Conservation (phyloP, 2,113 vertebrate species). For the Anas platyrhynchos region DNA sequence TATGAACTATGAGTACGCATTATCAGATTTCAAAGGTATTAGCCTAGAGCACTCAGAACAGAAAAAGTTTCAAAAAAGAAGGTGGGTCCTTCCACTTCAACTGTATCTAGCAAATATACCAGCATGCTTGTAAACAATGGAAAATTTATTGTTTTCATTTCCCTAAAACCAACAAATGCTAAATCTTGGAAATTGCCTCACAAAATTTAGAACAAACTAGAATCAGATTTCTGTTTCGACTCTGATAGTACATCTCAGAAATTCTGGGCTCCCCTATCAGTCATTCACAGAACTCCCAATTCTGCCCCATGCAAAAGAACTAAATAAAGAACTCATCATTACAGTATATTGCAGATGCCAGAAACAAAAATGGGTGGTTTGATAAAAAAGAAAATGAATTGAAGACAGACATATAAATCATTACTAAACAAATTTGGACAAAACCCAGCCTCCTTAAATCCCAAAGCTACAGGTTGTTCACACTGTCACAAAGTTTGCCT, state of each 20-base stretch:
- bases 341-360: background rate
- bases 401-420: background rate
- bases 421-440: background rate
- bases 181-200: background rate
- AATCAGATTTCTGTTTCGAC: background rate
- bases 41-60: background rate
- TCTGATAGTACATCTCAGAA: background rate
- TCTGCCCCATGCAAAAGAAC: background rate
- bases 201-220: background rate
- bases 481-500: background rate
- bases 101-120: background rate
- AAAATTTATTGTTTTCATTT: background rate
- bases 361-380: background rate
- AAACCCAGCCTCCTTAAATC: background rate
- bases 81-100: background rate
- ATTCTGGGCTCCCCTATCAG: background rate
- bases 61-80: background rate
- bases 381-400: background rate
- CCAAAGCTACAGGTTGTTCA: background rate
- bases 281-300: background rate
- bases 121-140: background rate
- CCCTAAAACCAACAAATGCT: background rate
- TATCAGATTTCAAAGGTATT: background rate
- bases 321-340: background rate
- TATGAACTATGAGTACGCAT: background rate